Percentiles rank a stretch among this genome's conserved stretches.
These are phyloP conservation scores for Cryptocheilus praepositus DNA, from an alignment of 2,888 invertebrate species.

Conservation along the genomic window DNA sequence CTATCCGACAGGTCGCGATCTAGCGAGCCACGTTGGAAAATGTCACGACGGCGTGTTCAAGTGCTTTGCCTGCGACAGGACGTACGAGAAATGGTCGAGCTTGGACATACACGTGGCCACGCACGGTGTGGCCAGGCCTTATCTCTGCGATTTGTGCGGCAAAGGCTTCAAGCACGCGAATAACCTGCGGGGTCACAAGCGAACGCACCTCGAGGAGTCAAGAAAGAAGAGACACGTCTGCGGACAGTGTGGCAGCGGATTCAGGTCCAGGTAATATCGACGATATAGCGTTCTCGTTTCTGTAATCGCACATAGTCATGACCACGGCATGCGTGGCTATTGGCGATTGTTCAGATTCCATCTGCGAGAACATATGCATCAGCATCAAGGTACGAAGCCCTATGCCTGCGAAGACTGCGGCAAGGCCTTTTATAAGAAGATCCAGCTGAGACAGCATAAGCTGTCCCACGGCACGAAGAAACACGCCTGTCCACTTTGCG, in stretches of 20 bases:
- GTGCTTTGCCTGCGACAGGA: constrained; percentile 62
- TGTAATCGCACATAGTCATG: background rate
- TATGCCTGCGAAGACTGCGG: constrained; percentile 73
- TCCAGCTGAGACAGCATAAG: constrained; percentile 68
- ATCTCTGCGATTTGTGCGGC: too few species aligned
- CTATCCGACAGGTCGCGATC: constrained; percentile 52
- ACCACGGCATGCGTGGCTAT: background rate
- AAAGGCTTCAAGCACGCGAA: too few species aligned
- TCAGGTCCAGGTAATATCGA: constrained; percentile 68
- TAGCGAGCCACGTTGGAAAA: constrained; percentile 60
- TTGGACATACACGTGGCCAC: constrained; percentile 68
- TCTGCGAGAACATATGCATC: constrained; percentile 75
- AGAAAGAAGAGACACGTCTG: background rate
- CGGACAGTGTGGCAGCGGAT: constrained; percentile 71
- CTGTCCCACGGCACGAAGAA: constrained; percentile 64
- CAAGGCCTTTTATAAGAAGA: constrained; percentile 71
- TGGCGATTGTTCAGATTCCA: constrained; percentile 71
- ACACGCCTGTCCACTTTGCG: constrained; percentile 65
- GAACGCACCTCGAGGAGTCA: too few species aligned
- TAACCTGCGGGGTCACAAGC: too few species aligned
- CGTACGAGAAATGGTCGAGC: constrained; percentile 63
- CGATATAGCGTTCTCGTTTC: background rate
- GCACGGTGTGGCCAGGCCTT: constrained; percentile 65
- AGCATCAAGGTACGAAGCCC: constrained; percentile 71
- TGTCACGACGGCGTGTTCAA: constrained; percentile 57